Evolutionary conservation across 1,140 invertebrate genomes (phyloP), one percentile per base, ranked within the genome.

Genomic region (Oedothorax gibbosus): DNA sequence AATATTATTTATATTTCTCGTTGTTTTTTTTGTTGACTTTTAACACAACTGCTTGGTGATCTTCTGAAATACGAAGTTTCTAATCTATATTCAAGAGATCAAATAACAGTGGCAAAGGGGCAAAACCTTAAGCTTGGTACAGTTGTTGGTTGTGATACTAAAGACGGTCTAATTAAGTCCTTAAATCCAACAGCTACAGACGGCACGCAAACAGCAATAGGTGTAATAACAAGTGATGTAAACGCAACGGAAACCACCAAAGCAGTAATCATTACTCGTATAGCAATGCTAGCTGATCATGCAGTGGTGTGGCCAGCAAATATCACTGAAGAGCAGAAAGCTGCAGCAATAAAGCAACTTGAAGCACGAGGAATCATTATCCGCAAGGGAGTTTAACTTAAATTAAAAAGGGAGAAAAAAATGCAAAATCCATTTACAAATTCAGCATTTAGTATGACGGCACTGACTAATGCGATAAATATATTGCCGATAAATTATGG

Each of bases 201-300:
- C 15, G 56, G 56, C 9, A 57, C 56, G 56, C 56, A 57, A 57
- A 57, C 56, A 57, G 56, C 56, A 15, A 57, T 57, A 57, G 56
- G 56, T 57, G 56, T 57, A 57, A 57, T 57, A 57, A 57, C 56
- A 57, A 57, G 56, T 57, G 56, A 57, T 57, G 56, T 57, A 57
- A 57, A 57, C 56, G 56, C 56, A 57, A 57, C 56, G 56, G 56
- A 57, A 57, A 57, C 9, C 56, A 57, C 56, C 56, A 57, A 57
- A 57, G 56, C 56, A 15, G 56, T 57, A 57, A 57, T 57, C 56
- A n/a, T n/a, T n/a, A n/a, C n/a, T n/a, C n/a, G n/a, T n/a, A n/a
- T n/a, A n/a, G n/a, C n/a, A n/a, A n/a, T n/a, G n/a, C n/a, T n/a
- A n/a, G n/a, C n/a, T n/a, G n/a, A n/a, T n/a, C n/a, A n/a, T n/a